Evolutionary conservation across 1,140 invertebrate genomes (phyloP).

Genomic region (Magallana ariakensis): DNA sequence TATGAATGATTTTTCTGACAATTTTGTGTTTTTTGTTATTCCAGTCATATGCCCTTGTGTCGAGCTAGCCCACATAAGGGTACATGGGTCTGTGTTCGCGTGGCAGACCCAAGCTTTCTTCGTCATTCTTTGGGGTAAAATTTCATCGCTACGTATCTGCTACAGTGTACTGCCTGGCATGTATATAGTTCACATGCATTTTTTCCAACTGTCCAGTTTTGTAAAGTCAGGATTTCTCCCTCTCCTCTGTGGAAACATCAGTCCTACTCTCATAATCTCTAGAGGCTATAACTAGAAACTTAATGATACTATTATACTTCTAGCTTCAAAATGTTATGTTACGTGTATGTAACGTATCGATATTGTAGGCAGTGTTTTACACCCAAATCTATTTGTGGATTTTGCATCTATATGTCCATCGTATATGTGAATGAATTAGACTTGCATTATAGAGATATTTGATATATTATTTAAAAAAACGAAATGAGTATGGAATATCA

Average conservation of each 20-base stretch:
- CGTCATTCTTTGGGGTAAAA: conserved; percentile 33
- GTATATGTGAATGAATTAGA: no score
- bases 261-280: neutral
- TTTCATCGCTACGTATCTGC: conserved; percentile 34
- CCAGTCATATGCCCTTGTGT: conserved; percentile 32
- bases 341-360: no score
- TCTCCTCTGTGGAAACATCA: neutral
- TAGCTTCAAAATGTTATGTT: no score
- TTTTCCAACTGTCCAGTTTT: conserved; percentile 15
- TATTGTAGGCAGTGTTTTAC: no score
- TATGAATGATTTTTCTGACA: neutral
- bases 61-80: conserved; percentile 19
- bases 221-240: neutral
- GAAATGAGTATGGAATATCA: no score
- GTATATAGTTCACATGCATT: conserved; percentile 34
- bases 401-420: no score
- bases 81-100: conserved; percentile 31
- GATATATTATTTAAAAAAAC: no score
- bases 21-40: conserved; percentile 26
- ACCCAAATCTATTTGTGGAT: no score
- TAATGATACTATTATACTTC: no score
- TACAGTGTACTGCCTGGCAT: conserved; percentile 28
- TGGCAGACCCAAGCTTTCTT: conserved; percentile 33
- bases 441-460: no score
- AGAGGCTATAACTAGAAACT: no score